Base-by-base conservation (phyloP, 2,113 vertebrate genomes). In the Passer montanus region DNA sequence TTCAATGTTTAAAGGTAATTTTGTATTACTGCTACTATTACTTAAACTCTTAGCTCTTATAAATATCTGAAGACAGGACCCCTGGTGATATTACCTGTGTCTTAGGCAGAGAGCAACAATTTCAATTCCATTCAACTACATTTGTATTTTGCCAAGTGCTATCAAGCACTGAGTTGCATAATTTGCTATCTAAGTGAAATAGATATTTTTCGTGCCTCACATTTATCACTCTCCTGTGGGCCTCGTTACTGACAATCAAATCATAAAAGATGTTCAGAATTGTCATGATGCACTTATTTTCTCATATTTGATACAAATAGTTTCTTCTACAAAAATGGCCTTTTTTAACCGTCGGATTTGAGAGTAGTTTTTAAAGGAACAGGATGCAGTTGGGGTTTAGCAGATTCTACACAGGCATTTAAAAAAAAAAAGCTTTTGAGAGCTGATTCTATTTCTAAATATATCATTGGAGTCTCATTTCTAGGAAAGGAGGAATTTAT, bases 21-120 rank as follows among this genome's bases (percentile, higher is more conserved):
- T 98, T 98, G 98, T 99, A 99, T 99, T 99, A 99, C 98, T 97
- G 98, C 98, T 98, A 98, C 98, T 98, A 99, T 99, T 99, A 99
- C 98, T 98, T 98, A 99, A 99, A 99, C 98, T 99, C 99, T 99
- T 98, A 98, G 98, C 99, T 98, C 98, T 98, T 99, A 99, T 98
- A 98, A 99, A 99, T 99, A 99, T 98, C 98, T 97, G 94, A 98
- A 98, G 99, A 98, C 98, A 98, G 98, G 98, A 98, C 98, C 98
- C 98, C 99, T 98, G 97, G 98, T 98, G 99, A 98, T 98, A 98
- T 98, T 98, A 98, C 98, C 98, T 99, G 97, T 98, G 98, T 98
- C 98, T 99, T 98, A 98, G 98, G 98, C 98, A 98, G 98, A 98
- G 96, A 98, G 98, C 98, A 97, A 98, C 99, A 98, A 99, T 99